Evolutionary conservation across 2,888 invertebrate species (phyloP).

Genomic region (Pinctada fucata): DNA sequence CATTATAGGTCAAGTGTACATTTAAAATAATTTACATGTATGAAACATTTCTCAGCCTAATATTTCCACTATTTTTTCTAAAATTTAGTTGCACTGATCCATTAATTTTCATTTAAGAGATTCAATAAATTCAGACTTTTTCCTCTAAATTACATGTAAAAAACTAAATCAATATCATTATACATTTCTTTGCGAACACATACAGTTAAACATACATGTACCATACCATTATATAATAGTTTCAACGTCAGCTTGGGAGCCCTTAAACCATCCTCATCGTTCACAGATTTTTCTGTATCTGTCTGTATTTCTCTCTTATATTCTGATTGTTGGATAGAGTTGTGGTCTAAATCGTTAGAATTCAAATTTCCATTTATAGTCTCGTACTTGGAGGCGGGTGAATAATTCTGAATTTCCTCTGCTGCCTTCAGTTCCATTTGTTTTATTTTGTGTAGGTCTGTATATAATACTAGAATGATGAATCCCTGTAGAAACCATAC

Average conservation of each 20-base stretch:
- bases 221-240: constrained; percentile 23
- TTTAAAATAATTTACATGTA: too few relatives aligned
- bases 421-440: constrained; percentile 8
- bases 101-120: too few relatives aligned
- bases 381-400: background rate
- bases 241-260: constrained; percentile 3
- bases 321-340: background rate
- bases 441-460: constrained; percentile 51
- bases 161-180: too few relatives aligned
- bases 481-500: constrained; percentile 72
- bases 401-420: background rate
- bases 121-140: too few relatives aligned
- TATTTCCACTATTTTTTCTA: too few relatives aligned
- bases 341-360: background rate
- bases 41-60: too few relatives aligned
- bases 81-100: too few relatives aligned
- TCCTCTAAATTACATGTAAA: too few relatives aligned
- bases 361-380: background rate
- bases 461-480: constrained; percentile 61
- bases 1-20: too few relatives aligned
- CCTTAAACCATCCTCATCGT: background rate
- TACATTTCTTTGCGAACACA: too few relatives aligned
- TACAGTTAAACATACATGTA: too few relatives aligned
- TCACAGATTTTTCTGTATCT: background rate
- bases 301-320: background rate